Conservation (phyloP, 1,140 invertebrate genomes). For the Cherax destructor region DNA sequence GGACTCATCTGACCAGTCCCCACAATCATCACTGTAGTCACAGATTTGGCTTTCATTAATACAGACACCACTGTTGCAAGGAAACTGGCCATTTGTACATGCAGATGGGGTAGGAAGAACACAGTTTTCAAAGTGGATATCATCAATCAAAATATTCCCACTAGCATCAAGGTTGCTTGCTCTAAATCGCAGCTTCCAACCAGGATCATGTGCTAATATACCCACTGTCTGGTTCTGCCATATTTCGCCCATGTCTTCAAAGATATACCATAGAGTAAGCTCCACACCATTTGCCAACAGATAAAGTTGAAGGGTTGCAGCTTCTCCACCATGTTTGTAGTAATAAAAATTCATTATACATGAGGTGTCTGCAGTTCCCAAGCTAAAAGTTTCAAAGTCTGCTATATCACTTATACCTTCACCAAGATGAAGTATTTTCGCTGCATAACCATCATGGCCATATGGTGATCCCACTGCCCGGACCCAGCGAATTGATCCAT, state of each 20-base stretch:
- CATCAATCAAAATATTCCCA: constrained; percentile 52
- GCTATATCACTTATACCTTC: constrained; percentile 13
- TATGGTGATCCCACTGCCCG: not conserved
- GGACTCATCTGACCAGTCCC: constrained; percentile 46
- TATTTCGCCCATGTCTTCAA: constrained; percentile 1
- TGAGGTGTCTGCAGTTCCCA: constrained; percentile 3
- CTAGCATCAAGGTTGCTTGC: constrained; percentile 24
- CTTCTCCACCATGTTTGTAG: constrained; percentile 37
- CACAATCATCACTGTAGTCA: constrained; percentile 65
- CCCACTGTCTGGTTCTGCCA: constrained; percentile 46
- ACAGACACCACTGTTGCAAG: constrained; percentile 42
- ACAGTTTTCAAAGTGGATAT: constrained; percentile 56
- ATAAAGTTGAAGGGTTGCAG: constrained; percentile 14
- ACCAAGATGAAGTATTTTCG: constrained; percentile 33
- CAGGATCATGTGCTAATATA: constrained; percentile 23
- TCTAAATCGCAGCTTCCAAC: constrained; percentile 48
- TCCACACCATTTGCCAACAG: not conserved
- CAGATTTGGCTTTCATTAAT: constrained; percentile 22
- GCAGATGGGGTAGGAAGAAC: constrained; percentile 23
- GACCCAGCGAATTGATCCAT: constrained; percentile 31
- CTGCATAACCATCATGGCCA: constrained; percentile 22
- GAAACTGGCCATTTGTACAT: constrained; percentile 26
- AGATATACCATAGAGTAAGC: constrained; percentile 23
- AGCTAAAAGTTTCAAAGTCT: constrained; percentile 20
- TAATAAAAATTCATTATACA: constrained; percentile 51